Evolutionary conservation across 2,797 vertebrate species (phyloP), one percentile per base, ranked within the genome.

Genomic region (Pyrocephalus nanus): DNA sequence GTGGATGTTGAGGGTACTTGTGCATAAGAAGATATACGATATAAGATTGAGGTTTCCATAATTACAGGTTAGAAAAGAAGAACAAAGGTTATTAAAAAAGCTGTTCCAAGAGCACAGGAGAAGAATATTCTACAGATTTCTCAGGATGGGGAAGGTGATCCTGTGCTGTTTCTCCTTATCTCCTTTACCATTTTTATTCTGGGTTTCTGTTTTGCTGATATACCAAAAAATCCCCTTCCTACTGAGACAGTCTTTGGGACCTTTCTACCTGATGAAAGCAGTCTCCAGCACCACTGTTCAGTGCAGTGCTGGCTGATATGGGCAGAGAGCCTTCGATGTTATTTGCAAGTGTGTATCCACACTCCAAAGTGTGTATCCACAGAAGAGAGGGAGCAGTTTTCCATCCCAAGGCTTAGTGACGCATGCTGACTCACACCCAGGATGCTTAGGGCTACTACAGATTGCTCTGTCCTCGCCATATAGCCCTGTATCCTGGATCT

Each of bases 11-110:
- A 91, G 14, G 15, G 22, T 77, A 30, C 20, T 48, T 55, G 23
- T 60, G 25, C 47, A 15, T 58, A 76, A 90, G 48, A 66, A 77
- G 26, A 60, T 47, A 22, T 0, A 58, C 73, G 65, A 73, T 8
- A 22, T 0, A 58, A 76, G 65, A 73, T 8, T 34, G 22, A 45
- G n/a, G 3, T 25, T 88, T 83, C 73, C 17, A 7, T 77, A 77
- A 86, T 79, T 92, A 16, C 51, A 80, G n/a, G 20, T 79, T 79
- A 76, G 20, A 64, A 77, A 80, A 90, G 26, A 62, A 73, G n/a
- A 88, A 22, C 17, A 77, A 86, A 66, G 4, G 0, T 66, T 88
- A 40, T 75, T 88, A 38, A 65, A 55, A 29, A 18, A 64, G 22
- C 15, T 45, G 25, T 80, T 83, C 51, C 19, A 73, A 83, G 86